These are phyloP conservation scores for Zoroaster sp. DNA, from an alignment of 53 echinoderm and acorn worm genomes.

Conservation along the genomic window DNA sequence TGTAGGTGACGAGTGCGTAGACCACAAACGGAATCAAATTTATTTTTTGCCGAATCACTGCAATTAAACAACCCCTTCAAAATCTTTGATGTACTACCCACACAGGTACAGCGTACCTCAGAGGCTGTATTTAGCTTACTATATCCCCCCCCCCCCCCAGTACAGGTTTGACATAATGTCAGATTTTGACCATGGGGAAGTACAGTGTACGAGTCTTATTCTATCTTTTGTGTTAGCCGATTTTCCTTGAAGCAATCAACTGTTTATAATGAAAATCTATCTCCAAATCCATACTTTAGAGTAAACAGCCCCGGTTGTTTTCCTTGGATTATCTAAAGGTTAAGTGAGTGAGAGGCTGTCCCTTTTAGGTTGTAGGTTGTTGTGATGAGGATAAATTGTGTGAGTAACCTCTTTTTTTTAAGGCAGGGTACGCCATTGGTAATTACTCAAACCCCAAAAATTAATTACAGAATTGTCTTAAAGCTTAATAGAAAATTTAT, in stretches of 20 bases:
- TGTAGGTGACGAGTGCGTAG: too few species aligned
- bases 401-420: too few species aligned
- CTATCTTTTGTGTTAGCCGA: neutral
- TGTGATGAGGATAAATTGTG: neutral
- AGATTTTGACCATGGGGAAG: neutral
- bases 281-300: neutral
- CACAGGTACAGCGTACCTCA: neutral
- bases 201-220: too few species aligned
- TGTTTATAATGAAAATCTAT: neutral
- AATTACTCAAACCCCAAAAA: too few species aligned
- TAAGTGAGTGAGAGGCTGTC: neutral
- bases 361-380: neutral
- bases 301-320: neutral
- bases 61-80: neutral
- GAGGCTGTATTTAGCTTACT: neutral
- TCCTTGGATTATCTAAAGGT: neutral
- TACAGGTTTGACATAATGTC: neutral
- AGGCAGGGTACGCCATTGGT: too few species aligned
- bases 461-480: too few species aligned
- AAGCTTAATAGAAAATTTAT: too few species aligned
- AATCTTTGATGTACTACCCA: neutral
- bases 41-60: too few species aligned
- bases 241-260: neutral
- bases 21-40: too few species aligned
- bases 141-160: neutral